phyloP scores from a whole-genome alignment of 1,140 invertebrate species.

The Diplogasteroides magnus region DNA sequence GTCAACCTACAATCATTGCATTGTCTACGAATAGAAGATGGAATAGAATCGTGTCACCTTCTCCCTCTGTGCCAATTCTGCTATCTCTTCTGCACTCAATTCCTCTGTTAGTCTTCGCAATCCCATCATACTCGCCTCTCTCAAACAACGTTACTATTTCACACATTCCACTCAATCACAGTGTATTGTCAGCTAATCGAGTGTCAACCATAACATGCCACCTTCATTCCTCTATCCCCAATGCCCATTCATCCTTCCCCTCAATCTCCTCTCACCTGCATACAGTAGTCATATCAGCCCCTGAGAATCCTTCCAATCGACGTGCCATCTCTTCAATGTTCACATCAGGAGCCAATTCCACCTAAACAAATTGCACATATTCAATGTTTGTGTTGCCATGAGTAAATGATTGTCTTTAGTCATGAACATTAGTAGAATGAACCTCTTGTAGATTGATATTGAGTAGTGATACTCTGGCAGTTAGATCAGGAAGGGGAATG shows the following conservation, averaged over 20 bases:
- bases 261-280: too few relatives aligned
- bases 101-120: conserved; percentile 26
- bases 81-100: conserved; percentile 13
- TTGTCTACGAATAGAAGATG: background rate
- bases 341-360: conserved; percentile 43
- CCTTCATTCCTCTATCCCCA: too few relatives aligned
- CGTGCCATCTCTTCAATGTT: conserved; percentile 33
- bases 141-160: too few relatives aligned
- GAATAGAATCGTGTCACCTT: background rate
- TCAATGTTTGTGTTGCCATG: too few relatives aligned
- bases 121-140: conserved; percentile 41
- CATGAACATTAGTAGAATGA: too few relatives aligned
- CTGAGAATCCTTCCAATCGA: conserved; percentile 47
- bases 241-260: too few relatives aligned
- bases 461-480: conserved; percentile 23
- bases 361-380: conserved; percentile 8
- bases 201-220: too few relatives aligned
- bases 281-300: conserved; percentile 42
- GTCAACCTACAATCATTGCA: conserved; percentile 24
- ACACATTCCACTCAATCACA: too few relatives aligned
- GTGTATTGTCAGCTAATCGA: too few relatives aligned
- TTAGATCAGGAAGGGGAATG: conserved; percentile 83
- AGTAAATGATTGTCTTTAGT: too few relatives aligned
- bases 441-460: background rate
- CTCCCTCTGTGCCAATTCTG: conserved; percentile 10